A percentile compares a stretch with the other conserved stretches of the same genome.
Conservation (phyloP, 2,888 invertebrate genomes). For the Cryptocephalus primarius region DNA sequence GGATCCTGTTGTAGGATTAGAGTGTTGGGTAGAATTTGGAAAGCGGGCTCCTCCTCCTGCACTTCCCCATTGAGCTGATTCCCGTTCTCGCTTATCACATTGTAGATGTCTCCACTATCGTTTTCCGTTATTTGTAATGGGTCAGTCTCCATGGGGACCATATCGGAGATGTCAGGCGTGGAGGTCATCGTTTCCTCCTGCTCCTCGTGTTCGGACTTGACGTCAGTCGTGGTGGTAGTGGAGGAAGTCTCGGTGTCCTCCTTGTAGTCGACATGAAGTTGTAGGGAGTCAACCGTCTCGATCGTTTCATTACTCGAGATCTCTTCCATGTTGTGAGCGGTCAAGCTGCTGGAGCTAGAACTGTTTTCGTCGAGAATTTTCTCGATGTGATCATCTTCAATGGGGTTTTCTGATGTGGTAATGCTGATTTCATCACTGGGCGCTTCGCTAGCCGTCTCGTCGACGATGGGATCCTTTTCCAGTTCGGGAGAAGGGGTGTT, state of each 20-base stretch:
- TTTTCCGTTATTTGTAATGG: constrained; percentile 13
- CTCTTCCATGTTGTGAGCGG: constrained; percentile 18
- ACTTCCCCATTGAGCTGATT: neutral
- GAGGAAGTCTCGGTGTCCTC: constrained; percentile 17
- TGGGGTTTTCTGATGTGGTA: constrained; percentile 13
- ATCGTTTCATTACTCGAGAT: constrained; percentile 19
- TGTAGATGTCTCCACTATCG: constrained; percentile 8
- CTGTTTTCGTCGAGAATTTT: constrained; percentile 18
- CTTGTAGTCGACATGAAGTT: constrained; percentile 20
- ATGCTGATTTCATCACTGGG: constrained; percentile 19
- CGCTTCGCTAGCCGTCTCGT: constrained; percentile 11
- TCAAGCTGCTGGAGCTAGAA: constrained; percentile 18
- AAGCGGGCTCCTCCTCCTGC: constrained; percentile 14
- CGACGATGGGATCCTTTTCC: neutral
- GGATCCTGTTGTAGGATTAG: constrained; percentile 35
- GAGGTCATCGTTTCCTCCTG: constrained; percentile 19
- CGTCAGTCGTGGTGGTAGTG: constrained; percentile 19
- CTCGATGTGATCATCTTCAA: constrained; percentile 16
- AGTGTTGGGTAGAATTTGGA: constrained; percentile 32
- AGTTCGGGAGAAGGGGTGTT: constrained; percentile 25
- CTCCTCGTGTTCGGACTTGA: constrained; percentile 14
- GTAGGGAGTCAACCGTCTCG: constrained; percentile 23
- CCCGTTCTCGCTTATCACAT: neutral
- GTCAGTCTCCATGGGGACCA: constrained; percentile 14
- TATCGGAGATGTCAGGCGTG: constrained; percentile 17